These are phyloP conservation scores for Rhinogobius similis DNA, from an alignment of 2,113 vertebrate genomes.

Conservation along the genomic window DNA sequence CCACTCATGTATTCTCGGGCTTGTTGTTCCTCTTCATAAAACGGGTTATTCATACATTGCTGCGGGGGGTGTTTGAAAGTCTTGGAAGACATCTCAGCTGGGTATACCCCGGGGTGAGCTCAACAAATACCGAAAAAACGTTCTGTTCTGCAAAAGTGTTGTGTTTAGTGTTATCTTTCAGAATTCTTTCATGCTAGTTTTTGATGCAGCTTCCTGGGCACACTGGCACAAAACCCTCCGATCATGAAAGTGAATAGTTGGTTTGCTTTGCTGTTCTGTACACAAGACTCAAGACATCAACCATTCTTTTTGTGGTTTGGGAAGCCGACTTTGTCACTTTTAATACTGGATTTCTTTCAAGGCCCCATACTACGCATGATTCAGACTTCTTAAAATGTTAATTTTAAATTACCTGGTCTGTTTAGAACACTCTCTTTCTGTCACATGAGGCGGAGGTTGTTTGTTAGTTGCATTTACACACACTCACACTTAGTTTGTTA, in stretches of 20 bases:
- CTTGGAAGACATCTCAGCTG: slow-evolving; percentile 51
- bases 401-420: too few relatives aligned
- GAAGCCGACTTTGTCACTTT: too few relatives aligned
- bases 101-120: slow-evolving; percentile 41
- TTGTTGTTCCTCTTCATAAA: slow-evolving; percentile 27
- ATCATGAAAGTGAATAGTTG: slow-evolving; percentile 52
- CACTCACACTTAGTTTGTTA: too few relatives aligned
- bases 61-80: slow-evolving; percentile 48
- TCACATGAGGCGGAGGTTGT: too few relatives aligned
- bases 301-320: slow-evolving; percentile 2
- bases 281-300: slow-evolving; percentile 59
- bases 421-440: too few relatives aligned
- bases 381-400: too few relatives aligned
- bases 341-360: too few relatives aligned
- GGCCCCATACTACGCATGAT: too few relatives aligned
- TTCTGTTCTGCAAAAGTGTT: slow-evolving; percentile 40
- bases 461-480: too few relatives aligned
- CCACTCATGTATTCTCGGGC: slow-evolving; percentile 24
- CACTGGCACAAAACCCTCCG: slow-evolving; percentile 45
- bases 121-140: slow-evolving; percentile 46
- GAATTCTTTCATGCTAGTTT: slow-evolving; percentile 32
- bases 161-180: slow-evolving; percentile 17
- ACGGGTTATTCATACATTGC: slow-evolving; percentile 31
- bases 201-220: slow-evolving; percentile 31
- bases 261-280: slow-evolving; percentile 53